Conservation (phyloP, 92 coral and sea anemone genomes). For the Parazoanthus darwini region DNA sequence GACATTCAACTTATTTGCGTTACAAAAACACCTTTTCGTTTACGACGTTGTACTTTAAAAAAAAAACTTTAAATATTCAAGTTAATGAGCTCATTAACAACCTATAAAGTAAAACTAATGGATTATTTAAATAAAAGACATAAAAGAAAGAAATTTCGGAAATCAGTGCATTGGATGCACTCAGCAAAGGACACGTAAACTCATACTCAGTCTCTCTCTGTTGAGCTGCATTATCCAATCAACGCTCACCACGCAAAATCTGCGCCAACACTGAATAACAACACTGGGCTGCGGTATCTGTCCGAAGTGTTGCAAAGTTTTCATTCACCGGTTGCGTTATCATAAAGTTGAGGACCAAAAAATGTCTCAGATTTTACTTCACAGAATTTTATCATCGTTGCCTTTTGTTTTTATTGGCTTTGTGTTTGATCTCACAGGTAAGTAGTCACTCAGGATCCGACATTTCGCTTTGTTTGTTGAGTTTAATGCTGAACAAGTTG, state of each 20-base stretch:
- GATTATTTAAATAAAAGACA: too few relatives aligned
- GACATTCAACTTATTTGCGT: too few relatives aligned
- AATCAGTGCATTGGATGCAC: too few relatives aligned
- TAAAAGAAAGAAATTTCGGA: too few relatives aligned
- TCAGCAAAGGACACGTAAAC: constrained; percentile 40
- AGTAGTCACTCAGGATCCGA: constrained; percentile 16
- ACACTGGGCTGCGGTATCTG: constrained; percentile 74
- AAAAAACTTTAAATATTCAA: too few relatives aligned
- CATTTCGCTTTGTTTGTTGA: background rate
- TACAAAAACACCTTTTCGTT: too few relatives aligned
- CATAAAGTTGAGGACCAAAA: constrained; percentile 30
- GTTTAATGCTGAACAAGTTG: background rate
- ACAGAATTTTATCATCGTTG: constrained; percentile 63
- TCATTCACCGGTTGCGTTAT: background rate
- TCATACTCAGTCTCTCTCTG: constrained; percentile 14
- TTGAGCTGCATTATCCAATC: constrained; percentile 60
- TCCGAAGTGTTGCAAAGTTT: background rate
- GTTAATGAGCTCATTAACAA: too few relatives aligned
- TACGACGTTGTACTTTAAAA: too few relatives aligned
- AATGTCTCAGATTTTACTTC: constrained; percentile 68
- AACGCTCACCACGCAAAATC: constrained; percentile 91
- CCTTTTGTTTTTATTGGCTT: constrained; percentile 56
- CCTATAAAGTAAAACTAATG: too few relatives aligned
- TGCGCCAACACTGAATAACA: constrained; percentile 81
- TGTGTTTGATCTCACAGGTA: constrained; percentile 64